phyloP scores from a whole-genome alignment of 2,797 vertebrate genomes.

The Leuciscus waleckii region DNA sequence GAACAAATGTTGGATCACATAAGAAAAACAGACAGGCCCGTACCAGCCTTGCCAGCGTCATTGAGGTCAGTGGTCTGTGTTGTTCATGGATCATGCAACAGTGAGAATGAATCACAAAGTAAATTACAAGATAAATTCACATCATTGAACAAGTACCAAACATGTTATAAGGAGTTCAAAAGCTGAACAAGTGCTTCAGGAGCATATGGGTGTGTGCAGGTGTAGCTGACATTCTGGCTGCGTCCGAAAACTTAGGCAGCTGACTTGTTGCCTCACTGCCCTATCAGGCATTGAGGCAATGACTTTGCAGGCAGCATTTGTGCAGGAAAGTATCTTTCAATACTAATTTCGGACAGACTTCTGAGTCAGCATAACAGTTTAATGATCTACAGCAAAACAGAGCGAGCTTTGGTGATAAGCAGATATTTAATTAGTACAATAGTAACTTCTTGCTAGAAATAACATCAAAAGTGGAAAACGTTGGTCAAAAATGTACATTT shows the following conservation, averaged over 20 bases:
- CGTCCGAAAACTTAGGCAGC: too few species aligned
- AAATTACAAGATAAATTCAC: background rate
- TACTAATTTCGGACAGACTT: background rate
- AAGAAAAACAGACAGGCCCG: background rate
- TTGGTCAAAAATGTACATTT: too few species aligned
- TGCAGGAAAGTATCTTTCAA: background rate
- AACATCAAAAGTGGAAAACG: too few species aligned
- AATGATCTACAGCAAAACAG: too few species aligned
- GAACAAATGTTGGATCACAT: background rate
- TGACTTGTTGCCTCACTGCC: background rate
- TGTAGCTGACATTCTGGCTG: background rate
- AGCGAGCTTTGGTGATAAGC: too few species aligned
- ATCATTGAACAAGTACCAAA: background rate
- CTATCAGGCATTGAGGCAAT: background rate
- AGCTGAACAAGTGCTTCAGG: background rate
- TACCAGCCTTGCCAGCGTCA: background rate
- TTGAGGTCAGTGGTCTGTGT: slow-evolving; percentile 4
- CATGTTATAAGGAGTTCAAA: background rate
- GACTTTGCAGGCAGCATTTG: background rate
- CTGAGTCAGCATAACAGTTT: too few species aligned
- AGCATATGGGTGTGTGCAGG: background rate
- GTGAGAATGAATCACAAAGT: background rate
- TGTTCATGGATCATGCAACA: background rate
- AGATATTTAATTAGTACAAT: background rate
- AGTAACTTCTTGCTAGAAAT: background rate